Percentiles rank a stretch among this genome's conserved stretches.
Evolutionary conservation across 2,888 invertebrate species (phyloP).

Genomic region (Sycophila texana): DNA sequence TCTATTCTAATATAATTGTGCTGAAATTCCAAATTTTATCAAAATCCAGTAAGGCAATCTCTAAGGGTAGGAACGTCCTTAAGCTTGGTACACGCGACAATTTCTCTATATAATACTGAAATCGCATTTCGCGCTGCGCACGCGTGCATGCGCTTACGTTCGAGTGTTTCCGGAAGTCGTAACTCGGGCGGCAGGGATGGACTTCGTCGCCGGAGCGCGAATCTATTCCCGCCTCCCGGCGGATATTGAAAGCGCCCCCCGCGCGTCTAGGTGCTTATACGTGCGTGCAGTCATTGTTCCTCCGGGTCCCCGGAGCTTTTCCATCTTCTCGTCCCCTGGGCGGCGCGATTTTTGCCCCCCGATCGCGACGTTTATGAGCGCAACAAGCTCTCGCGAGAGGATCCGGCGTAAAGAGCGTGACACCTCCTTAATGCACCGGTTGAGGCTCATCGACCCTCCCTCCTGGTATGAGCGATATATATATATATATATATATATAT

Average conservation of each 20-base stretch:
- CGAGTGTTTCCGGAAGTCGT: conserved; percentile 43
- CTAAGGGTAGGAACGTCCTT: no score
- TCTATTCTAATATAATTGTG: no score
- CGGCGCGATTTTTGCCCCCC: not conserved
- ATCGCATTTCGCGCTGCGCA: not conserved
- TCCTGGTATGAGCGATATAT: not conserved
- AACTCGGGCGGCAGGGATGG: not conserved
- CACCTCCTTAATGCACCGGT: not conserved
- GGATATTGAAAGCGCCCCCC: conserved; percentile 16
- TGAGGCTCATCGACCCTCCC: not conserved
- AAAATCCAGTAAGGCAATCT: no score
- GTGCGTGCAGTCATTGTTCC: conserved; percentile 18
- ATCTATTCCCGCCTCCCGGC: conserved; percentile 15
- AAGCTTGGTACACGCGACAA: no score
- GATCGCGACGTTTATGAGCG: conserved; percentile 19
- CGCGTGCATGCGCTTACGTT: conserved; percentile 9
- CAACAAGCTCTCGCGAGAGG: not conserved
- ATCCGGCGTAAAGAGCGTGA: not conserved
- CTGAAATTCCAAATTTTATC: no score
- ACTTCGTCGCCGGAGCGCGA: not conserved
- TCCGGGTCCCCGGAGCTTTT: not conserved
- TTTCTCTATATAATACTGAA: not conserved
- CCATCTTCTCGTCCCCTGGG: not conserved
- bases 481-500: no score
- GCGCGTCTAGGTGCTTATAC: not conserved